phyloP scores from a whole-genome alignment of 2,888 invertebrate species.

The Palloptera scutellata region DNA sequence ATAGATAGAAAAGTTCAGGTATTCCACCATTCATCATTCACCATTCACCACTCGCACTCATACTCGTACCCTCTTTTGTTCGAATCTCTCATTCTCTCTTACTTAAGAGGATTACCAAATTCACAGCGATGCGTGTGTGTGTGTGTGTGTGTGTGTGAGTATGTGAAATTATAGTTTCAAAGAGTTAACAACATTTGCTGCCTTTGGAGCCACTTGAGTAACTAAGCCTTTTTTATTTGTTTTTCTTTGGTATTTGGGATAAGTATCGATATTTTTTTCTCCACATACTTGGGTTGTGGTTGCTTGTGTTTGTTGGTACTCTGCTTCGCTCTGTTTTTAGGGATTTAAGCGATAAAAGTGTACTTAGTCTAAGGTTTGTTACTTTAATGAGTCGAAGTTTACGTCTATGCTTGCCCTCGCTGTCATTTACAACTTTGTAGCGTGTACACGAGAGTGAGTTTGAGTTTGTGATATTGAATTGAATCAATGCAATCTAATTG shows the following conservation, averaged over 20 bases:
- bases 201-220: conserved; percentile 17
- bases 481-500: conserved; percentile 28
- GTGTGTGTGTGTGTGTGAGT: too few relatives aligned
- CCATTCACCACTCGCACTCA: too few relatives aligned
- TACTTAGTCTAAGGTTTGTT: conserved; percentile 2
- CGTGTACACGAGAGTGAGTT: too few relatives aligned
- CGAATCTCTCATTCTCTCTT: too few relatives aligned
- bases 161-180: neutral
- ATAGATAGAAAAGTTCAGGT: conserved; percentile 34
- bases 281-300: conserved; percentile 20
- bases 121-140: neutral
- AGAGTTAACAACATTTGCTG: conserved; percentile 12
- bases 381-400: conserved; percentile 10
- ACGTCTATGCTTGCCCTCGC: too few relatives aligned
- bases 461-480: neutral
- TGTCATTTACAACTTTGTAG: too few relatives aligned
- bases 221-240: conserved; percentile 13
- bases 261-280: neutral
- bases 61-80: too few relatives aligned
- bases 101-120: conserved; percentile 31
- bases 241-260: neutral
- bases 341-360: conserved; percentile 27
- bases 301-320: conserved; percentile 16
- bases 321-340: conserved; percentile 17
- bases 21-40: neutral